phyloP scores from a whole-genome alignment of 30 jellyfish, hydroid and myxozoan species.

The Pelagia noctiluca region DNA sequence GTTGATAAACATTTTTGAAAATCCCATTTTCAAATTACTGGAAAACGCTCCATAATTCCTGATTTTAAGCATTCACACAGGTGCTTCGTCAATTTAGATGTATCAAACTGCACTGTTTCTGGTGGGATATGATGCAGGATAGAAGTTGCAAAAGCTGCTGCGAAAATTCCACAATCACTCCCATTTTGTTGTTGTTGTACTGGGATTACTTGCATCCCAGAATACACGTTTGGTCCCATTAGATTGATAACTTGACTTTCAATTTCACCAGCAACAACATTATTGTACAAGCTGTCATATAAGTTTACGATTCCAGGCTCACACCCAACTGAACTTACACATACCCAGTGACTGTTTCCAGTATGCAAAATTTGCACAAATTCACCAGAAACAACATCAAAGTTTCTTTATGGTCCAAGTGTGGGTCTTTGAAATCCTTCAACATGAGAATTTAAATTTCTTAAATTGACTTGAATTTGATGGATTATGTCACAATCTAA shows the following conservation, averaged over 20 bases:
- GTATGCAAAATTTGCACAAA: neutral
- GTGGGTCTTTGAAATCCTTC: slow-evolving; percentile 10
- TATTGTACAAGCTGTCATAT: slow-evolving; percentile 25
- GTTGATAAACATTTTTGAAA: neutral
- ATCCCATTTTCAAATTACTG: neutral
- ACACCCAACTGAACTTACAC: slow-evolving; percentile 7
- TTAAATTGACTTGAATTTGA: neutral
- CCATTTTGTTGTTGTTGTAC: neutral
- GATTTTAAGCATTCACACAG: neutral
- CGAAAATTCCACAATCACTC: neutral
- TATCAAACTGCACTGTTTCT: neutral
- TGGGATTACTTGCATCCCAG: neutral
- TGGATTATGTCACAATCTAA: neutral
- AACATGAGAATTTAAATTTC: neutral
- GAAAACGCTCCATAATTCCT: neutral
- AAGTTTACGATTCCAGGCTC: neutral
- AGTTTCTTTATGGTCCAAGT: slow-evolving; percentile 17
- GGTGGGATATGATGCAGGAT: neutral
- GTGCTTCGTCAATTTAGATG: too few species aligned
- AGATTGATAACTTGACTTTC: neutral
- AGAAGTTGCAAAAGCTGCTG: neutral
- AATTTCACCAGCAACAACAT: slow-evolving; percentile 3
- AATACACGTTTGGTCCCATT: neutral
- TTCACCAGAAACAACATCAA: slow-evolving; percentile 6
- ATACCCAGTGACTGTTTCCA: slow-evolving; percentile 7